Evolutionary conservation across 2,888 invertebrate species (phyloP).

Genomic region (Abrostola triplasia): DNA sequence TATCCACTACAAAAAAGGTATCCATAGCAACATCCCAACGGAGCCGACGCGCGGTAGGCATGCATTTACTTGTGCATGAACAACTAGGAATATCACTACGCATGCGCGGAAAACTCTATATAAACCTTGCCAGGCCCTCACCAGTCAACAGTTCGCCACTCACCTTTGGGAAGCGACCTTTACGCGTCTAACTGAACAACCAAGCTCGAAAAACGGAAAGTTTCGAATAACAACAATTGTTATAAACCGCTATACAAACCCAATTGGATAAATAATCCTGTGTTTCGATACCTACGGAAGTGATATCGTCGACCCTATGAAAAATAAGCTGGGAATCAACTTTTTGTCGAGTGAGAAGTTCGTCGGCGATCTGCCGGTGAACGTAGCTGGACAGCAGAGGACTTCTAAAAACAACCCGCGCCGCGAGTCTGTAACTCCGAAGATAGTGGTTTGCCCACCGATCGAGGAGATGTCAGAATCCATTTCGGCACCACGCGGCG

Average conservation of each 20-base stretch:
- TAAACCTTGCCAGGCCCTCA: constrained; percentile 62
- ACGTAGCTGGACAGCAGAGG: constrained; percentile 66
- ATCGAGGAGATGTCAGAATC: constrained; percentile 87
- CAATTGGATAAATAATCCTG: constrained; percentile 47
- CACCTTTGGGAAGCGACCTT: constrained; percentile 67
- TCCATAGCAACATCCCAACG: constrained; percentile 33
- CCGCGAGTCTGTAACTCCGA: constrained; percentile 78
- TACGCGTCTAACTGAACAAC: constrained; percentile 55
- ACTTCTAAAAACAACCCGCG: constrained; percentile 64
- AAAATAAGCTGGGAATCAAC: constrained; percentile 77
- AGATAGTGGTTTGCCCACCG: constrained; percentile 85
- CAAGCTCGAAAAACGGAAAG: constrained; percentile 69
- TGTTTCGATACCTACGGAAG: constrained; percentile 58
- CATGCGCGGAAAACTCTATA: constrained; percentile 75
- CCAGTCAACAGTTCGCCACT: constrained; percentile 73
- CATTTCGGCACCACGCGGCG: constrained; percentile 87
- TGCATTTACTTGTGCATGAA: constrained; percentile 69
- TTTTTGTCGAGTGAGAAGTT: constrained; percentile 77
- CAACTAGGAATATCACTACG: constrained; percentile 58
- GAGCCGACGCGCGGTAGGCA: constrained; percentile 36
- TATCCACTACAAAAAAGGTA: constrained; percentile 20
- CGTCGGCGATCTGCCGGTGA: constrained; percentile 72
- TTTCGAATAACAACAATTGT: constrained; percentile 67
- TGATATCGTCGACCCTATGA: constrained; percentile 74
- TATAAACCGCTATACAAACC: constrained; percentile 43